Evolutionary conservation across 2,113 vertebrate genomes (phyloP).

Genomic region (Conger conger): DNA sequence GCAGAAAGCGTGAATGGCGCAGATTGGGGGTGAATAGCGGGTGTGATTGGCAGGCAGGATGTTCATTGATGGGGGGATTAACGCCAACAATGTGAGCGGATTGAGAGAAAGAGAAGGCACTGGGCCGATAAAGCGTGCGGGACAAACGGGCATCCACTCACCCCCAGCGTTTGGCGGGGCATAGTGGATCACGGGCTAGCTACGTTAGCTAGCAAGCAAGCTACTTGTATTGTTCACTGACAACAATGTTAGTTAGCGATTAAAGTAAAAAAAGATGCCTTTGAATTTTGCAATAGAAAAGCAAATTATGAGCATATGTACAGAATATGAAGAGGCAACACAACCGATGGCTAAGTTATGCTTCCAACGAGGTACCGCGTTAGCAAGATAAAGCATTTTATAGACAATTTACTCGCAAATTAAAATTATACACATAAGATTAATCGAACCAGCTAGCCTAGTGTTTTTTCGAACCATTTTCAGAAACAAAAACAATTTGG

Average conservation of each 20-base stretch:
- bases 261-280: not conserved
- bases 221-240: not conserved
- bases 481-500: not conserved
- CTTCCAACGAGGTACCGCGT: not conserved
- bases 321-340: not conserved
- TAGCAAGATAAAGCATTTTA: not conserved
- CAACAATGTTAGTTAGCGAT: not conserved
- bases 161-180: constrained; percentile 6
- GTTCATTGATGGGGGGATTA: constrained; percentile 58
- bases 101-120: constrained; percentile 42
- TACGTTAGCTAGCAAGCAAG: not conserved
- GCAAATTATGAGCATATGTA: not conserved
- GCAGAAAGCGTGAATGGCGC: constrained; percentile 14
- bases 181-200: not conserved
- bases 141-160: constrained; percentile 10
- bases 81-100: constrained; percentile 52
- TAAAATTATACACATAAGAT: not conserved
- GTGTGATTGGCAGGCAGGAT: constrained; percentile 45
- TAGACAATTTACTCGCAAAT: not conserved
- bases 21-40: constrained; percentile 20
- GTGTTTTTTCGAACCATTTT: not conserved
- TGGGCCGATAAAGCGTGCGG: constrained; percentile 31
- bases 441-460: not conserved
- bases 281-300: not conserved
- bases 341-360: too few relatives aligned